phyloP scores from a whole-genome alignment of 2,797 vertebrate species.

The Percopsis omiscomaycus region DNA sequence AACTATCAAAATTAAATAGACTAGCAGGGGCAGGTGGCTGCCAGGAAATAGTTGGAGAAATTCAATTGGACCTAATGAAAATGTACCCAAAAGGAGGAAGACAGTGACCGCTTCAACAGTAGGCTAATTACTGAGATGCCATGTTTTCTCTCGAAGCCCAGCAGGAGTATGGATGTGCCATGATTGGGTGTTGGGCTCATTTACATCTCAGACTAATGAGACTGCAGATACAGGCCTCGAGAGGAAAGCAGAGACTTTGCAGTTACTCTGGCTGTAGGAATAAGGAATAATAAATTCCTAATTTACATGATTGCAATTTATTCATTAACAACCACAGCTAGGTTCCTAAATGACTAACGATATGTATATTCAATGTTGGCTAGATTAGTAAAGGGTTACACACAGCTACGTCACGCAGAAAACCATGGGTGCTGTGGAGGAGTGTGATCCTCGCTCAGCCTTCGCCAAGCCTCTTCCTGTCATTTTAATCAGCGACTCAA shows the following conservation, averaged over 20 bases:
- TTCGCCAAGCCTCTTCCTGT: slow-evolving; percentile 12
- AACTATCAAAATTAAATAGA: background rate
- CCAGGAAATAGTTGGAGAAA: background rate
- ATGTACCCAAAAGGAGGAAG: background rate
- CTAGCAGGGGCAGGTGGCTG: background rate
- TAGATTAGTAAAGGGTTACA: no score
- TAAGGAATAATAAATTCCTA: slow-evolving; percentile 28
- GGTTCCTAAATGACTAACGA: slow-evolving; percentile 3
- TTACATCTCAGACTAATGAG: slow-evolving; percentile 29
- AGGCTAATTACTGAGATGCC: slow-evolving; percentile 5
- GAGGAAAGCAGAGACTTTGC: slow-evolving; percentile 19
- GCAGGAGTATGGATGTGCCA: background rate
- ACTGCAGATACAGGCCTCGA: slow-evolving; percentile 20
- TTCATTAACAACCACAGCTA: slow-evolving; percentile 16
- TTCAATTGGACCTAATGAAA: background rate
- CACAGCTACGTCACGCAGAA: background rate
- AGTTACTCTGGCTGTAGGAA: slow-evolving; percentile 36
- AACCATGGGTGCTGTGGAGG: no score
- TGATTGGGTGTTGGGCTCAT: slow-evolving; percentile 9
- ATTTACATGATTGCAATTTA: slow-evolving; percentile 27
- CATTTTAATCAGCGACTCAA: slow-evolving; percentile 33
- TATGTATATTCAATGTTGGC: no score
- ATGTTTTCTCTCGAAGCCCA: slow-evolving; percentile 11
- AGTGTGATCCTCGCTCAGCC: slow-evolving; percentile 13
- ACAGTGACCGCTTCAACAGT: background rate